Evolutionary conservation across 2,888 invertebrate genomes (phyloP), one percentile per base, ranked within the genome.

Genomic region (Dynastes grantii): DNA sequence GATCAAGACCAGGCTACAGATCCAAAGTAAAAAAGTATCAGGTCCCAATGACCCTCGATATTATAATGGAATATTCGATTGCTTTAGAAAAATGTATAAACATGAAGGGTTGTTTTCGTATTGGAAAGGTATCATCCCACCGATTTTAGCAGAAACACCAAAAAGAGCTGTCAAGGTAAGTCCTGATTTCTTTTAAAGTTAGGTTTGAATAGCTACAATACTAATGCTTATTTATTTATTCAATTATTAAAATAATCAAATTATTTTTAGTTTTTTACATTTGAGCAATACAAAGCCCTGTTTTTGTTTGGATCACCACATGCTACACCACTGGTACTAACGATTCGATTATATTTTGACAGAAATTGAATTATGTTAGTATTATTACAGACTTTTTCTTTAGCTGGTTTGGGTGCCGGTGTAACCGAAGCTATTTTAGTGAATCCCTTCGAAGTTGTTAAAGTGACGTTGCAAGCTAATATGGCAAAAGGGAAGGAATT

Each of bases 371-470:
- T 58, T 76, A 68, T 37, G 13, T 49, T 2, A 65, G 49, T 13
- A 64, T 76, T 78, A 65, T 90, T 92, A 75, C 89, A 97, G 96
- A 96, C 96, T 22, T 96, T 95, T 88, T 93, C 97, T 2, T 88
- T 97, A 84, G 96, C 98, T 80, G 98, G 98, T 61, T 90, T 97
- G 11, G 94, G 94, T 78, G 96, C 97, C 65, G 98, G 98, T 70
- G 89, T 96, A 1, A 95, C 98, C n/a, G 98, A 98, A 90, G 97
- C 95, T 5, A 91, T 98, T 81, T 91, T 97, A 76, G 95, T 97
- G 0, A 98, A 98, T 90, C 98, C 98, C 0, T 98, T 98, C 87
- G 98, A 98, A 91, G 97, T 97, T 49, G 96, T 98, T 0, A 98
- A 98, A 91, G 97, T 98, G n/a, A 93, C 93, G 1, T 89, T 96